Evolutionary conservation across 2,888 invertebrate genomes (phyloP).

Genomic region (Perithous albicinctus): DNA sequence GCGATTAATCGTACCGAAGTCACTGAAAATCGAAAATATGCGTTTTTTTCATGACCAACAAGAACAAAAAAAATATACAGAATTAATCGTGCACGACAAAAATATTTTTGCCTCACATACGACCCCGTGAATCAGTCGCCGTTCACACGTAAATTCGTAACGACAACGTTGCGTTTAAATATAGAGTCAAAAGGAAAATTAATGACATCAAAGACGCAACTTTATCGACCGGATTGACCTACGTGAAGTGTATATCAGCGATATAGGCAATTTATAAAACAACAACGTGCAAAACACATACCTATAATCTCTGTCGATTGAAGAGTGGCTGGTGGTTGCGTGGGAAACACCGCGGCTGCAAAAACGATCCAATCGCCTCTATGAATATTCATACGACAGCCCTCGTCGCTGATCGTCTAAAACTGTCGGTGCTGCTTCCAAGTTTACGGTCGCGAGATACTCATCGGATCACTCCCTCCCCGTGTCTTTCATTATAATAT

Average conservation of each 20-base stretch:
- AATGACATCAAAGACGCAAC: slow-evolving; percentile 84
- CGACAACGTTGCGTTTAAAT: not conserved
- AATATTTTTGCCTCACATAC: too few species aligned
- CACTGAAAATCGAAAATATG: too few species aligned
- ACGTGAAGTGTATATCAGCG: slow-evolving; percentile 17
- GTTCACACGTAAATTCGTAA: not conserved
- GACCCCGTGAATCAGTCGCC: slow-evolving; percentile 30
- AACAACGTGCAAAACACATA: slow-evolving; percentile 1
- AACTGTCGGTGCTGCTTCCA: slow-evolving; percentile 42
- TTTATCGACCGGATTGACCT: slow-evolving; percentile 79
- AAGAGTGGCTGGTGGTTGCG: slow-evolving; percentile 75
- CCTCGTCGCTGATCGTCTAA: slow-evolving; percentile 57
- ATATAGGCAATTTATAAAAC: slow-evolving; percentile 48
- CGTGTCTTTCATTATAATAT: slow-evolving; percentile 73
- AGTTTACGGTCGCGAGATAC: slow-evolving; percentile 71
- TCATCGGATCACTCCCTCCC: slow-evolving; percentile 62
- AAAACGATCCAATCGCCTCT: slow-evolving; percentile 48
- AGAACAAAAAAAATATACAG: too few species aligned
- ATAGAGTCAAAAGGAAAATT: slow-evolving; percentile 75
- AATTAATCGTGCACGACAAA: too few species aligned
- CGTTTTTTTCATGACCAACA: too few species aligned
- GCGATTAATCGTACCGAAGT: too few species aligned
- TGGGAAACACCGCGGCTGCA: slow-evolving; percentile 49
- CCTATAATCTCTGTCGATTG: slow-evolving; percentile 64
- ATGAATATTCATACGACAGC: slow-evolving; percentile 75